Evolutionary conservation across 2,888 invertebrate genomes (phyloP), one percentile per base, ranked within the genome.

Genomic region (Drosophila birchii): DNA sequence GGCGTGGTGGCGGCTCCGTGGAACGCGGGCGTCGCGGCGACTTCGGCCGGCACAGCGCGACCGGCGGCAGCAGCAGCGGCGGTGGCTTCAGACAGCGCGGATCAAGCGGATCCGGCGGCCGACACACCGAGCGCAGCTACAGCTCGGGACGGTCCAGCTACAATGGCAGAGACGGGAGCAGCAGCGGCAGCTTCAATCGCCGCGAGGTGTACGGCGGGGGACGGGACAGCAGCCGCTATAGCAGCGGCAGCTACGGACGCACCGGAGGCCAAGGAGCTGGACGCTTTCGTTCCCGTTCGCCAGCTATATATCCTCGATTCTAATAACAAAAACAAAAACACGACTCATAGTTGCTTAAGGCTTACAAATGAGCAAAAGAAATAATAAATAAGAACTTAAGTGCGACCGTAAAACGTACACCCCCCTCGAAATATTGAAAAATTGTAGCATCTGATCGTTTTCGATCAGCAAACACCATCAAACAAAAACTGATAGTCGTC

Each of bases 1-100:
- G 95, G 78, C 93, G 94, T 7, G 93, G 94, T 7, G 93, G 94
- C 53, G 93, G 93, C 51, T 91, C 93, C 59, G 92, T 93, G 29
- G 92, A 92, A 76, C 92, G 93, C 62, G 93, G 93, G 55, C 93
- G 94, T 91, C 69, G 92, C 89, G 92, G 93, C 55, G 93, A 94
- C 64, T 92, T 92, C 74, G 91, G 92, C 67, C 94, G 95, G 78
- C 94, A 95, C 78, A 93, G 93, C 57, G 92, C 93, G 18, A 78
- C 83, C 72, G 89, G 90, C 78, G 92, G 93, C 45, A 69, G 92
- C 89, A 79, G 91, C 89, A 76, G 92, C 47, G 92, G 91, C 88
- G 76, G 92, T 38, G 92, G 94, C 23, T 94, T 94, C 76, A 78
- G 93, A 90, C 93, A 86, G 58, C 93, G 94, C 73, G 93, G 93